A percentile compares a stretch with the other conserved stretches of the same genome.
Evolutionary conservation across 2,797 vertebrate genomes (phyloP).

Genomic region (Rallus crepitans): DNA sequence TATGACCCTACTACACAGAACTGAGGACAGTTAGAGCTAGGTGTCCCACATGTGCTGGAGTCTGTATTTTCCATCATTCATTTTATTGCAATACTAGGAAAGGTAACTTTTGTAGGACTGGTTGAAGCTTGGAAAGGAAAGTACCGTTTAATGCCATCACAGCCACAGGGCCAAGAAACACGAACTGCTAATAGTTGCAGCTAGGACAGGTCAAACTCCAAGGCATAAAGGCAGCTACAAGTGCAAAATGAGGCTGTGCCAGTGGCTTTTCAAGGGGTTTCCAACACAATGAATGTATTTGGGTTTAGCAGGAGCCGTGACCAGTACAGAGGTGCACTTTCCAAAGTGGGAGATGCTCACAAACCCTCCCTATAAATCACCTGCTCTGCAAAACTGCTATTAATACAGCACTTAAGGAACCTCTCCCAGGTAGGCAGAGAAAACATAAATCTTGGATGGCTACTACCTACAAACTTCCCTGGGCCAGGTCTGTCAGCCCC

Average conservation of each 20-base stretch:
- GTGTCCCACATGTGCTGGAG: fast-evolving
- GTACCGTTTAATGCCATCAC: not conserved
- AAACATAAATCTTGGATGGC: not conserved
- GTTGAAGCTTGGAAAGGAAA: not conserved
- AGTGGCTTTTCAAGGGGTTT: not conserved
- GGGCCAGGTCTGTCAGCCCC: not conserved
- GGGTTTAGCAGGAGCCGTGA: not conserved
- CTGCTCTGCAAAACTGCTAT: not conserved
- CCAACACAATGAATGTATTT: not conserved
- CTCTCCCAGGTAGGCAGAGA: not conserved
- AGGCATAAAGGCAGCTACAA: not conserved
- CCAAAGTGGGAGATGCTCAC: not conserved
- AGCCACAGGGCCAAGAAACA: not conserved
- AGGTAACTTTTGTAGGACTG: not conserved
- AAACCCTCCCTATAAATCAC: not conserved
- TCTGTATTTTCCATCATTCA: not conserved
- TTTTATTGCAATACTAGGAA: not conserved
- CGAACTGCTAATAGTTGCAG: not conserved
- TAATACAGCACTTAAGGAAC: not conserved
- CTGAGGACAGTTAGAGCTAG: not conserved
- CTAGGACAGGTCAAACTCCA: not conserved
- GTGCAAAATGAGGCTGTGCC: not conserved
- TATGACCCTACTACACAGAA: not conserved
- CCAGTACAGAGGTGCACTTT: not conserved
- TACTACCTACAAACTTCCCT: not conserved